Percentiles rank a stretch among this genome's conserved stretches.
Conservation (phyloP, 2,113 vertebrate species). For the Pachycephala philippinensis region DNA sequence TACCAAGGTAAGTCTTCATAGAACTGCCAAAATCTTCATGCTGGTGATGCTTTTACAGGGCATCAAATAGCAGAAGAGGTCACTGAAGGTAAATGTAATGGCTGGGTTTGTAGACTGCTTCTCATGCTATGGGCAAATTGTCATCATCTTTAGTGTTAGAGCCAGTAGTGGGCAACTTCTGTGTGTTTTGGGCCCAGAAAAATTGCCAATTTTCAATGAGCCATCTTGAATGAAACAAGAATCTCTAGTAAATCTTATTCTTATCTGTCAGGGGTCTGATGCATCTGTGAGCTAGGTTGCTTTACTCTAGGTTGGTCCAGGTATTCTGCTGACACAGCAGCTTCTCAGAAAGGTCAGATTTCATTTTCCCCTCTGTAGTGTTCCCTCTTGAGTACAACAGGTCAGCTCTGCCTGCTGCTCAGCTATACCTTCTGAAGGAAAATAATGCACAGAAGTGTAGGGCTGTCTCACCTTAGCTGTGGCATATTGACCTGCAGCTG, state of each 20-base stretch:
- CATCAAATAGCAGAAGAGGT: not conserved
- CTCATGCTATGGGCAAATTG: not conserved
- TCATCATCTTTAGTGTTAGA: not conserved
- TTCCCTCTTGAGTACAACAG: not conserved
- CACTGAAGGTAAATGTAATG: not conserved
- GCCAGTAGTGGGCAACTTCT: not conserved
- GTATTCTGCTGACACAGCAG: not conserved
- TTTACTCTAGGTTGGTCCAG: not conserved
- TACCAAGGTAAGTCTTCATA: not conserved
- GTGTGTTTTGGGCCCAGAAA: not conserved
- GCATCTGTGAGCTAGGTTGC: not conserved
- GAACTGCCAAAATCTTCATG: not conserved
- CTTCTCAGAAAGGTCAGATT: not conserved
- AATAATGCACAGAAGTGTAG: not conserved
- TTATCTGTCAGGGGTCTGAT: not conserved
- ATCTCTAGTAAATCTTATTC: not conserved
- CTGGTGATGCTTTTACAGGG: not conserved
- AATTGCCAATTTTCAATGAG: no score
- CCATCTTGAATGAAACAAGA: not conserved
- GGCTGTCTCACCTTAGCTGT: not conserved
- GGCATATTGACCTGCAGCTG: not conserved
- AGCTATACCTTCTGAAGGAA: not conserved
- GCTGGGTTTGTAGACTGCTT: not conserved
- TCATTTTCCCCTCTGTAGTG: not conserved
- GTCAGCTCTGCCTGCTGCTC: not conserved